Evolutionary conservation across 2,113 vertebrate species (phyloP), one percentile per base, ranked within the genome.

Genomic region (Euleptes europaea): DNA sequence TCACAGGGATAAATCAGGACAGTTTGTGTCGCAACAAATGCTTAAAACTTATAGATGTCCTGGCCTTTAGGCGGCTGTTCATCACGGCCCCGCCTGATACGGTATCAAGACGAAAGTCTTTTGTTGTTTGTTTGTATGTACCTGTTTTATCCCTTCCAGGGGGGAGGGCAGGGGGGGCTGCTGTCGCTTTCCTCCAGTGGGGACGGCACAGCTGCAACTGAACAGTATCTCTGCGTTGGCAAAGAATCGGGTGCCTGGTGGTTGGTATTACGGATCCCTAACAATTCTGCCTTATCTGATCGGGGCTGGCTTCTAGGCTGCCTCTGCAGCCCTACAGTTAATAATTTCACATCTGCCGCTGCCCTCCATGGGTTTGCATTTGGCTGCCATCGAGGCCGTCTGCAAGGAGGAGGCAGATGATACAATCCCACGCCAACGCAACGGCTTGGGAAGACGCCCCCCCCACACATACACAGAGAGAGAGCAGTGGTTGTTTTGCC

Each of bases 21-120:
- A 90, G 94, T 94, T 93, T 94, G 93, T 94, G 94, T 94, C 94
- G 89, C 89, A 87, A 63, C 91, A 94, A 86, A 91, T 93, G 92
- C 94, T 95, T 95, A 94, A 94, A 95, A 94, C 95, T 92, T 95
- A 96, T 89, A 95, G 93, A 96, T 95, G 92, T n/a, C 92, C 94
- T 95, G 94, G 95, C 96, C 96, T 96, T 95, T 95, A 92, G 94
- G 95, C 93, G 85, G 86, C 92, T 93, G 85, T 96, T 94, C 94
- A 91, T 96, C 96, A 92, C 81, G 60, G 87, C 49, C 69, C 31
- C 92, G 95, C 93, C 95, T 94, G 95, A 92, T 95, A 84, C 17
- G 90, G 90, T 90, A 91, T 93, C 89, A 86, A 83, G 94, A 85
- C 92, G 80, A 89, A 94, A 91, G 91, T 84, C 93, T 92, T 91